Percentiles rank a stretch among this genome's conserved stretches.
These are phyloP conservation scores for Megalonaias nervosa DNA, from an alignment of 1,140 invertebrate species.

Conservation along the genomic window DNA sequence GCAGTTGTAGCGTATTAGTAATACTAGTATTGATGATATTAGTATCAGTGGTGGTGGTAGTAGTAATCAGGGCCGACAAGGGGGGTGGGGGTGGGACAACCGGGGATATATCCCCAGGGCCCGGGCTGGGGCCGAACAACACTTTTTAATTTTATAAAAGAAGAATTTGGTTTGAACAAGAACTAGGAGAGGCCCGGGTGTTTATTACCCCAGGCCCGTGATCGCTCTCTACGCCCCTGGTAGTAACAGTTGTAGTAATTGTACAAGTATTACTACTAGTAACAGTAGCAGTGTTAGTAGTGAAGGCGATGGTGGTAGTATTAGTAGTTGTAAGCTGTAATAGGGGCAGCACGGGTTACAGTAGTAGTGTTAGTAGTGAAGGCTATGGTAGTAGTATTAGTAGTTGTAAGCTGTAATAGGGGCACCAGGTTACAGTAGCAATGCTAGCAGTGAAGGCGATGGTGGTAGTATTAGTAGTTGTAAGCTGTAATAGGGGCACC, in stretches of 20 bases:
- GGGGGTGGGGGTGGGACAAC: background rate
- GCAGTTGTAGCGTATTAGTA: background rate
- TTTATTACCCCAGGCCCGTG: too few species aligned
- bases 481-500: too few species aligned
- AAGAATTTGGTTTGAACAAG: too few species aligned
- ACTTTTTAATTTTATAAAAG: too few species aligned
- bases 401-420: conserved; percentile 10
- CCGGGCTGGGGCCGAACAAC: background rate
- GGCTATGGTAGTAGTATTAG: conserved; percentile 11
- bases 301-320: conserved; percentile 1
- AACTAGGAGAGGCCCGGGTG: too few species aligned
- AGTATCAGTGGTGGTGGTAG: background rate
- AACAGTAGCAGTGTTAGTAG: conserved; percentile 7
- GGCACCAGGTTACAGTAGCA: conserved; percentile 1
- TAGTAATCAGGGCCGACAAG: conserved; percentile 1
- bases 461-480: conserved; percentile 4
- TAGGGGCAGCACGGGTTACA: too few species aligned
- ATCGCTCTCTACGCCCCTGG: background rate
- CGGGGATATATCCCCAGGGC: too few species aligned
- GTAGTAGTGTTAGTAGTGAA: background rate
- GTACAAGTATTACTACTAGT: conserved; percentile 1
- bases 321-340: background rate
- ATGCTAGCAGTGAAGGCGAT: conserved; percentile 3
- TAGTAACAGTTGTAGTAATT: conserved; percentile 16
- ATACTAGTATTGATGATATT: conserved; percentile 6